Evolutionary conservation across 2,797 vertebrate species (phyloP), one percentile per base, ranked within the genome.

Genomic region (Chloroceryle inda): DNA sequence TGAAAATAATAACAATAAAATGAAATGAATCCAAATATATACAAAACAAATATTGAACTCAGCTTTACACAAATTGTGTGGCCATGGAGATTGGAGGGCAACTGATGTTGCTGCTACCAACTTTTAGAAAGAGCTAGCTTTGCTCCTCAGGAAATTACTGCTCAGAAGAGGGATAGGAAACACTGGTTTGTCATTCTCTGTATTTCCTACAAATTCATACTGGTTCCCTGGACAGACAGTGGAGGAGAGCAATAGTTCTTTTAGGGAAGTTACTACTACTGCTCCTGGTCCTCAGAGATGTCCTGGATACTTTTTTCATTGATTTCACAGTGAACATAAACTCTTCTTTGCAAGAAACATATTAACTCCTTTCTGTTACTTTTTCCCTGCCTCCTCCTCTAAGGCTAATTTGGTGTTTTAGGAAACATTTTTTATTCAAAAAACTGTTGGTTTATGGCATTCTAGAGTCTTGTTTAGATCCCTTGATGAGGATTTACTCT

Each of bases 381-480:
- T 85, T 37, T 83, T 80, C 52, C 17, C 11, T 55, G 7, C 2
- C 15, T 56, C 7, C 8, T 38, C 11, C 13, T 61, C 49, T 31
- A 61, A 63, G 19, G 10, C 5, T 35, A 42, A 18, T 53, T 63
- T 55, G 27, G 22, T 13, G 12, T 6, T 63, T 78, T 38, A 64
- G 33, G 20, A 92, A 88, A 62, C 2, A 35, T 20, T 76, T 40
- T 76, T 76, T 66, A n/a, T 75, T 69, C 1, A 4, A 49, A 79
- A 42, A 66, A 6, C 2, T 6, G 5, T 5, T 16, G 2, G 2
- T 89, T 78, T 40, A 40, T n/a, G 18, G 4, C 1, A 27, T 69
- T 64, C 20, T 85, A 26, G 5, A 58, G 12, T 45, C 40, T 63
- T 55, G 3, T 50, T 91, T 62, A 58, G 12, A 42, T 68, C 15